These are phyloP conservation scores for Chloropsis cyanopogon DNA, from an alignment of 2,113 vertebrate genomes.

Conservation along the genomic window DNA sequence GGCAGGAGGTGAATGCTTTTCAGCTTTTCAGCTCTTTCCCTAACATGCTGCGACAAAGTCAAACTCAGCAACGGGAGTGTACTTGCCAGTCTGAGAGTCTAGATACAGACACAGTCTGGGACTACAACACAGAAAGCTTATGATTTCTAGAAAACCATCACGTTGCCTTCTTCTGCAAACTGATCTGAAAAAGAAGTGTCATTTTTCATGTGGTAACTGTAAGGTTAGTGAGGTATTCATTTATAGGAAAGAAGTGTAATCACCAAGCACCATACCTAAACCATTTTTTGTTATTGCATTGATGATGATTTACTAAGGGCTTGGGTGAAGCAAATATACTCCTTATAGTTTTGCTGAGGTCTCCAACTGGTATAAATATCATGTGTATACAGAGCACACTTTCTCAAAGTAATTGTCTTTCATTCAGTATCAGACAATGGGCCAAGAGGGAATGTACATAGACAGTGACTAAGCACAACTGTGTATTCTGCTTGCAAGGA, in stretches of 20 bases:
- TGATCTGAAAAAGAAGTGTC: not conserved
- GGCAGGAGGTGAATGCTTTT: rapidly evolving
- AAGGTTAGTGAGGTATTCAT: not conserved
- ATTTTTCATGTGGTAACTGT: not conserved
- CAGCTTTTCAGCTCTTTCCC: not conserved
- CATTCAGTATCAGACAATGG: not conserved
- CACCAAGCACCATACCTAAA: not conserved
- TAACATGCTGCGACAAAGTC: not conserved
- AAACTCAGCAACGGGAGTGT: not conserved
- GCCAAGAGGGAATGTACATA: not conserved
- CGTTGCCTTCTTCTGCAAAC: not conserved
- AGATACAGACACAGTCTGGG: not conserved
- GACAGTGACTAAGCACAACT: not conserved
- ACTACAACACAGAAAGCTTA: not conserved
- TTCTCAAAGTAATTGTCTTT: not conserved
- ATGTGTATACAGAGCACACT: not conserved
- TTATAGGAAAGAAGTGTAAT: not conserved
- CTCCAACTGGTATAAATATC: not conserved
- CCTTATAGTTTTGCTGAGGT: not conserved
- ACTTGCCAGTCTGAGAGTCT: not conserved
- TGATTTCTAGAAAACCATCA: not conserved
- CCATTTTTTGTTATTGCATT: not conserved
- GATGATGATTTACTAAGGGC: not conserved
- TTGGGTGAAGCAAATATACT: not conserved
- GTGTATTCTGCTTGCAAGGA: not conserved